Percentiles rank a stretch among this genome's conserved stretches.
These are phyloP conservation scores for Nothoprocta perdicaria DNA, from an alignment of 2,113 vertebrate species.

Conservation along the genomic window DNA sequence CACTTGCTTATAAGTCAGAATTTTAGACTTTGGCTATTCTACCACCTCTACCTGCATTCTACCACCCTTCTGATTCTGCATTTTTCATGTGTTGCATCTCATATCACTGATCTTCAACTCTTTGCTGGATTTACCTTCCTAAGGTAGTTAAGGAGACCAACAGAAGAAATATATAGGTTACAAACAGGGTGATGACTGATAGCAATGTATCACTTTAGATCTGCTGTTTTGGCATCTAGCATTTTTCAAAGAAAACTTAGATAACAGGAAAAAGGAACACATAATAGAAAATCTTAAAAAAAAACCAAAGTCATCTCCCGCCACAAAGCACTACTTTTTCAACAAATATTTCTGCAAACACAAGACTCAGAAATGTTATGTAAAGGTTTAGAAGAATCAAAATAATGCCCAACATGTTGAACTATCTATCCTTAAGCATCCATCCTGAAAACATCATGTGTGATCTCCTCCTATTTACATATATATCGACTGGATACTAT, in stretches of 20 bases:
- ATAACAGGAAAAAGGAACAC: neutral
- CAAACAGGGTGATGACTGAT: neutral
- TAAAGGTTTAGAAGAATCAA: too few relatives aligned
- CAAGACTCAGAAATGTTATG: neutral
- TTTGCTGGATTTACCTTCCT: neutral
- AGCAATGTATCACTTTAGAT: neutral
- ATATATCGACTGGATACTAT: too few relatives aligned
- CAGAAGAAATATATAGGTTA: neutral
- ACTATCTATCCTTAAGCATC: neutral
- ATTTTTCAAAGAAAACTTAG: neutral
- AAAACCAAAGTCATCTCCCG: too few relatives aligned
- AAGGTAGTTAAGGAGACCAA: neutral
- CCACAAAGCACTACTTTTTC: too few relatives aligned
- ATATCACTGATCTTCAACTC: neutral
- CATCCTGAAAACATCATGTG: neutral
- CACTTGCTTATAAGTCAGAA: neutral
- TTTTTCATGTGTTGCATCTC: neutral
- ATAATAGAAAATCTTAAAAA: neutral
- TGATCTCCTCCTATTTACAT: neutral
- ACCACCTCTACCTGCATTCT: neutral
- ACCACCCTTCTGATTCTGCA: neutral
- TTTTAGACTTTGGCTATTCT: neutral
- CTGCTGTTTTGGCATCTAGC: neutral
- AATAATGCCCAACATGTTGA: neutral
- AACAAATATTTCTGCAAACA: neutral